A percentile compares a stretch with the other conserved stretches of the same genome.
phyloP scores from a whole-genome alignment of 1,140 invertebrate species.

The Drosophila baimaii region DNA sequence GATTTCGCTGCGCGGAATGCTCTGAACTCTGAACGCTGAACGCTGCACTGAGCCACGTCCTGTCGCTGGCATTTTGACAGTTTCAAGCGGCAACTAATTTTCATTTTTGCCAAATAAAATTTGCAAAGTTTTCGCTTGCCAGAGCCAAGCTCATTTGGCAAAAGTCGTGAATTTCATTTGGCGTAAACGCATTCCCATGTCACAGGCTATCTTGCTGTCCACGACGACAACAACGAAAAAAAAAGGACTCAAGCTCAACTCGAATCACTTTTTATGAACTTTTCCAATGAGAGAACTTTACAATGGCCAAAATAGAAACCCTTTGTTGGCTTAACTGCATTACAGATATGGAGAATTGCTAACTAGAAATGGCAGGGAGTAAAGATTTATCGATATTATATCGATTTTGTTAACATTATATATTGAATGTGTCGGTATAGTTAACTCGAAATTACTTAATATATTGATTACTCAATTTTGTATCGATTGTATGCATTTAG shows the following conservation, averaged over 20 bases:
- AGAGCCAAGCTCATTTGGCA: slow-evolving; percentile 63
- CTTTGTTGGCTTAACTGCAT: slow-evolving; percentile 1
- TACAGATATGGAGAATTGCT: not conserved
- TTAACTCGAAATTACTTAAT: too few species aligned
- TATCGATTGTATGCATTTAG: too few species aligned
- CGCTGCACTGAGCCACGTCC: slow-evolving; percentile 36
- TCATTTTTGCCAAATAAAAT: slow-evolving; percentile 52
- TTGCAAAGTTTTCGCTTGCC: slow-evolving; percentile 55
- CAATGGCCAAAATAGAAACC: slow-evolving; percentile 2
- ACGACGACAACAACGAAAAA: too few species aligned
- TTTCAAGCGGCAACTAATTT: slow-evolving; percentile 70
- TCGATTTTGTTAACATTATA: not conserved
- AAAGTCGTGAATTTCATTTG: slow-evolving; percentile 69
- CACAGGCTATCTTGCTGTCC: slow-evolving; percentile 3
- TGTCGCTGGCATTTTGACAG: slow-evolving; percentile 72
- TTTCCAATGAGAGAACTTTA: slow-evolving; percentile 53
- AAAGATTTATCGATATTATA: too few species aligned
- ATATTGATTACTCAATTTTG: too few species aligned
- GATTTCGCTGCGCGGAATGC: slow-evolving; percentile 53
- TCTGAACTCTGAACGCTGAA: not conserved
- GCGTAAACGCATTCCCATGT: slow-evolving; percentile 64
- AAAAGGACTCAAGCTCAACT: slow-evolving; percentile 41
- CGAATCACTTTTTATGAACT: slow-evolving; percentile 74
- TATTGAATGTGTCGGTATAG: too few species aligned
- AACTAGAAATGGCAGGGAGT: not conserved